Base-by-base conservation (phyloP, 2,888 invertebrate species). In the Acleris literana region DNA sequence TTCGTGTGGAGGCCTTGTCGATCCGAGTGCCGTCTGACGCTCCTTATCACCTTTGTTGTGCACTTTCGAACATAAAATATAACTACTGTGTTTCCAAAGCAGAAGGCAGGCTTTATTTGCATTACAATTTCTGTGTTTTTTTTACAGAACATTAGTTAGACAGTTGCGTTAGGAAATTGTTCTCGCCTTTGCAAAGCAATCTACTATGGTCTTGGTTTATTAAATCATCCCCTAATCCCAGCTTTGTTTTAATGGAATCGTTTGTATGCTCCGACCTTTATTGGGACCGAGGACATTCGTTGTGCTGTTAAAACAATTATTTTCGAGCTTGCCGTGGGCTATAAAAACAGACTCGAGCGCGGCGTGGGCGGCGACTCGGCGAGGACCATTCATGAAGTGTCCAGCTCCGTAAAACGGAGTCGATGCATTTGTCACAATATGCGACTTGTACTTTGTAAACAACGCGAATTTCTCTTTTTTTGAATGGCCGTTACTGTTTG, bases 231-330 rank as follows among this genome's bases (percentile, higher is more conserved):
- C 20, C 44, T 56, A 44, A 56, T 61, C 65, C 63, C 53, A 60
- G 48, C 33, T 63, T 53, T 55, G 44, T 68, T 59, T 68, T 63
- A 64, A 65, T 49, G 65, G 59, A 65, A 65, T 64, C 66, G 70
- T 72, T 70, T 71, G 74, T 76, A 76, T 74, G 73, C 68, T 70
- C 62, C 78, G 82, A 84, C 85, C 85, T 85, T 79, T 81, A 82
- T 81, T 74, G 69, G 72, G 76, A 77, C 75, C 76, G 78, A 79
- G 81, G 78, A 78, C 83, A 74, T 70, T 76, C 64, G 64, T 74
- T 80, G 80, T 78, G 80, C 79, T 88, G 90, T 76, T 87, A 86
- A 84, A 90, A 82, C 84, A 84, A 90, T 91, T 90, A 91, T 86
- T 85, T 86, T 83, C 72, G 82, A 75, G 74, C 66, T 69, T 64